These are phyloP conservation scores for Meandrina meandrites DNA, from an alignment of 92 coral and sea anemone genomes.

Conservation along the genomic window DNA sequence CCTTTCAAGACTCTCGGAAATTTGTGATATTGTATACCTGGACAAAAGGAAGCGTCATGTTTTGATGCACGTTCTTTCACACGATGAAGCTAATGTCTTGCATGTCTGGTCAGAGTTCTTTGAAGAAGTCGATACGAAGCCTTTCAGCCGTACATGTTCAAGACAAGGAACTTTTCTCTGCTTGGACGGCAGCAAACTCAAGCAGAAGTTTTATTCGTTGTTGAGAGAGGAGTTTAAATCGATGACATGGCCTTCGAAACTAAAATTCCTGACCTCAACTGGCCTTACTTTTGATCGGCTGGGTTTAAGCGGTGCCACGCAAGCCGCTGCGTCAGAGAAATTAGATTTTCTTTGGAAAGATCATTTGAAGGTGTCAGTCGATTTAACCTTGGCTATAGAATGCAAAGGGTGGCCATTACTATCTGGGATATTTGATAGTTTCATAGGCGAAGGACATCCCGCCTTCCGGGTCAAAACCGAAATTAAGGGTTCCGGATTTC, in stretches of 20 bases:
- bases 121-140: neutral
- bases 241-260: conserved; percentile 22
- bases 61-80: neutral
- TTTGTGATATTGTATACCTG: conserved; percentile 27
- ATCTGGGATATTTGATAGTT: conserved; percentile 16
- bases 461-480: conserved; percentile 13
- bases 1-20: conserved; percentile 6
- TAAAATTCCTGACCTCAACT: conserved; percentile 26
- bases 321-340: conserved; percentile 31
- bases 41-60: neutral
- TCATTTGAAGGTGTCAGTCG: conserved; percentile 33
- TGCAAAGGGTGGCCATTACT: conserved; percentile 34
- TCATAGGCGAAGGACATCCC: conserved; percentile 9
- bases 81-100: neutral
- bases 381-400: conserved; percentile 30
- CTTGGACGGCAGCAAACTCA: conserved; percentile 23
- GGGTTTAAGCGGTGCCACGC: conserved; percentile 13
- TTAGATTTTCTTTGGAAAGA: conserved; percentile 26
- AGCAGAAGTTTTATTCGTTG: conserved; percentile 37
- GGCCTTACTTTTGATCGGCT: conserved; percentile 21
- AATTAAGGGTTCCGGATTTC: conserved; percentile 25
- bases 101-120: conserved; percentile 24
- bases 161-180: neutral
- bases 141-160: neutral
- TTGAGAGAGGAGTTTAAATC: conserved; percentile 36